Conservation (phyloP, 2,888 invertebrate genomes). For the Thereva unica region DNA sequence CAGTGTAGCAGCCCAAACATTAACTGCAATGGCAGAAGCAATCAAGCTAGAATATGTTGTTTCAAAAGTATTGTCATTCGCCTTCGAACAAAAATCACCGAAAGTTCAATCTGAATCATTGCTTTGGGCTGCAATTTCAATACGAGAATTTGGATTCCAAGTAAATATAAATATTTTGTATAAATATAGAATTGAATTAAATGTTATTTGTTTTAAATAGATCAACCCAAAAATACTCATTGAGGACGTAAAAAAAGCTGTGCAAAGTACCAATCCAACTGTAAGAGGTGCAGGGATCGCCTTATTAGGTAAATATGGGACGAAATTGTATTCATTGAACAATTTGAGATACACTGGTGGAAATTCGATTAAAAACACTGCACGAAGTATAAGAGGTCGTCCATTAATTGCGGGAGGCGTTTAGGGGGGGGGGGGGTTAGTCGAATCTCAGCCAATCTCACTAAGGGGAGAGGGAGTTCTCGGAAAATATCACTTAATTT, state of each 20-base stretch:
- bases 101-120: slow-evolving; percentile 87
- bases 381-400: too few relatives aligned
- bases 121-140: slow-evolving; percentile 75
- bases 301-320: slow-evolving; percentile 31
- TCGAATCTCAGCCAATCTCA: too few relatives aligned
- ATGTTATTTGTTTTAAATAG: slow-evolving; percentile 50
- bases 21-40: slow-evolving; percentile 77
- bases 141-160: slow-evolving; percentile 82
- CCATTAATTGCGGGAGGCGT: too few relatives aligned
- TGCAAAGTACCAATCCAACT: slow-evolving; percentile 82
- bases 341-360: too few relatives aligned
- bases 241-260: slow-evolving; percentile 79
- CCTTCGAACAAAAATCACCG: slow-evolving; percentile 87
- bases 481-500: too few relatives aligned
- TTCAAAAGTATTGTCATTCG: slow-evolving; percentile 71
- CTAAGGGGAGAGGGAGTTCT: too few relatives aligned
- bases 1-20: slow-evolving; percentile 64
- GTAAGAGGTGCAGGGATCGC: slow-evolving; percentile 78
- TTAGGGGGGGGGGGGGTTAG: too few relatives aligned
- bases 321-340: too few relatives aligned
- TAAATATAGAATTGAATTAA: neutral
- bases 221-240: slow-evolving; percentile 75
- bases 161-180: slow-evolving; percentile 23
- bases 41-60: slow-evolving; percentile 76
- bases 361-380: too few relatives aligned